phyloP scores from a whole-genome alignment of 2,888 invertebrate genomes.

The Sclerodermus sp. region DNA sequence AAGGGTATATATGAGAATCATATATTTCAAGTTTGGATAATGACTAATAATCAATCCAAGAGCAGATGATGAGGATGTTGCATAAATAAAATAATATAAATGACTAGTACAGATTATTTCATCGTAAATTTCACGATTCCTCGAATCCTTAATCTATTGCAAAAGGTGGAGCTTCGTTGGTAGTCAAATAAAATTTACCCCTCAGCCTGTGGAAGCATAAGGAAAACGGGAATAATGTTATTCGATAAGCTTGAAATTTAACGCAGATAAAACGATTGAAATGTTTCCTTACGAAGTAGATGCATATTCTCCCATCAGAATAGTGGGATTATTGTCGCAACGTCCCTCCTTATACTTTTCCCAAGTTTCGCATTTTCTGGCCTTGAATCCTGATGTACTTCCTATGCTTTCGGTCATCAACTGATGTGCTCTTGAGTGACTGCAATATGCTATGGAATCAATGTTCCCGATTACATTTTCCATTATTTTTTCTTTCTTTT shows the following conservation, averaged over 20 bases:
- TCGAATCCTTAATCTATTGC: conserved; percentile 30
- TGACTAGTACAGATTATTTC: conserved; percentile 43
- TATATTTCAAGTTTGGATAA: too few species aligned
- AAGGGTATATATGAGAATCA: too few species aligned
- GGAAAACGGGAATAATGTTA: neutral
- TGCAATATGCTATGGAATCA: conserved; percentile 36
- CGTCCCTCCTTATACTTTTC: conserved; percentile 36
- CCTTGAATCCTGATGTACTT: conserved; percentile 39
- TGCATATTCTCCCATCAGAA: conserved; percentile 44
- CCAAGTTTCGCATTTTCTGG: conserved; percentile 39
- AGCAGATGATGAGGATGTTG: too few species aligned
- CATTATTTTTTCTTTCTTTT: neutral
- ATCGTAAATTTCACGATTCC: conserved; percentile 19
- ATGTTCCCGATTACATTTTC: neutral
- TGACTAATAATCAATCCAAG: too few species aligned
- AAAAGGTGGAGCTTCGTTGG: conserved; percentile 45
- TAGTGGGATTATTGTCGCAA: conserved; percentile 39
- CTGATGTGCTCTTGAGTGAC: conserved; percentile 43
- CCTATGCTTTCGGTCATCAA: conserved; percentile 44
- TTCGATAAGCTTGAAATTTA: neutral
- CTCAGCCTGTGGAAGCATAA: conserved; percentile 34
- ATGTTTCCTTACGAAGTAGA: conserved; percentile 38
- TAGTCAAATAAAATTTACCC: conserved; percentile 43
- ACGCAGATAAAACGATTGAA: neutral
- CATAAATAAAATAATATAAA: conserved; percentile 33